These are phyloP conservation scores for Halictus rubicundus DNA, from an alignment of 1,140 invertebrate species.

Conservation along the genomic window DNA sequence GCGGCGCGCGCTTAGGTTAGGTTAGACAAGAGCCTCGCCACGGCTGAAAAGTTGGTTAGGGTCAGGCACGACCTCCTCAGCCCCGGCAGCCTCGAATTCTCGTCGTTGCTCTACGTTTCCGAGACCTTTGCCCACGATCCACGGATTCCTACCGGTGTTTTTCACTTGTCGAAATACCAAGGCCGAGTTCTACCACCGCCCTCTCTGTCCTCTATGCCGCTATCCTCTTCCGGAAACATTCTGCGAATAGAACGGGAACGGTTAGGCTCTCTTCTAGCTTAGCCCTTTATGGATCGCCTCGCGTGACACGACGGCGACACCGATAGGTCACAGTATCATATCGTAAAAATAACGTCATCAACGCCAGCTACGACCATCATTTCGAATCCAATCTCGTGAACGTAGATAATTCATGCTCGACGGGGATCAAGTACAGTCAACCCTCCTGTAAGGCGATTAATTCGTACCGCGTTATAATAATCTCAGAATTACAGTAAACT, in stretches of 20 bases:
- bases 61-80: constrained; percentile 11
- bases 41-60: constrained; percentile 12
- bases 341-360: too few relatives aligned
- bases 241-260: constrained; percentile 5
- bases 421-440: too few relatives aligned
- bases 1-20: constrained; percentile 46
- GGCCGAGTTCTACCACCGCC: constrained; percentile 1
- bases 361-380: too few relatives aligned
- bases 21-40: not conserved
- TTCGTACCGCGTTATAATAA: too few relatives aligned
- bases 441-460: too few relatives aligned
- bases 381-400: too few relatives aligned
- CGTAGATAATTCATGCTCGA: too few relatives aligned
- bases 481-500: too few relatives aligned
- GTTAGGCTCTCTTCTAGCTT: too few relatives aligned
- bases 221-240: constrained; percentile 2
- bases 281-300: too few relatives aligned
- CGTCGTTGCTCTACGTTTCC: constrained; percentile 6
- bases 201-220: not conserved
- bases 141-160: not conserved
- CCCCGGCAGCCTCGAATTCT: constrained; percentile 9
- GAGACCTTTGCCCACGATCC: constrained; percentile 7
- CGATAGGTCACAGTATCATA: too few relatives aligned
- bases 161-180: constrained; percentile 10
- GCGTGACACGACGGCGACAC: too few relatives aligned